A percentile compares a stretch with the other conserved stretches of the same genome.
Conservation (phyloP, 2,888 invertebrate species). For the Unio pictorum region DNA sequence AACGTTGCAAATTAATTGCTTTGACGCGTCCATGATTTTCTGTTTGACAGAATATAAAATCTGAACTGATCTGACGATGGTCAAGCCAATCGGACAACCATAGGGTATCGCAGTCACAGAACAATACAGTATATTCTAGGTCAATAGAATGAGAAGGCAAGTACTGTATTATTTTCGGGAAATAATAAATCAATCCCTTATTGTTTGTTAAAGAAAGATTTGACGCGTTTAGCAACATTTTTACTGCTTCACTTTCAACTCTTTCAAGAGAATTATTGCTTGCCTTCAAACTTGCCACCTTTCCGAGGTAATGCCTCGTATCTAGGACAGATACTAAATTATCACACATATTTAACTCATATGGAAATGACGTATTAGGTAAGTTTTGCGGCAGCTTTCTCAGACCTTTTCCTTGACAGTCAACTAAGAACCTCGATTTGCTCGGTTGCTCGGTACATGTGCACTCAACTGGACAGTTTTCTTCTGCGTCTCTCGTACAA, state of each 20-base stretch:
- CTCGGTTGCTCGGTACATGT: constrained; percentile 11
- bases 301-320: constrained; percentile 2
- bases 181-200: not conserved
- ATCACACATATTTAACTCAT: not conserved
- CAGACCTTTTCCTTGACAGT: constrained; percentile 7
- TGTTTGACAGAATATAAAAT: not conserved
- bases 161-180: constrained; percentile 4
- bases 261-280: not conserved
- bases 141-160: constrained; percentile 4
- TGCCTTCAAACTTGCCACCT: not conserved
- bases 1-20: no score
- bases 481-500: constrained; percentile 1
- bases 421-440: constrained; percentile 5
- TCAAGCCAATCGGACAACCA: constrained; percentile 3
- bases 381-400: not conserved
- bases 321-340: constrained; percentile 5
- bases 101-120: constrained; percentile 4
- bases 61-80: not conserved
- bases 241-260: not conserved
- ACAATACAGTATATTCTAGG: constrained; percentile 3
- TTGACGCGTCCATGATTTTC: no score
- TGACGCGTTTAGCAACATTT: no score
- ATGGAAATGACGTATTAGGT: not conserved
- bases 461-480: constrained; percentile 9
- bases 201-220: not conserved